phyloP scores from a whole-genome alignment of 1,140 invertebrate species.

The Drosophila biarmipes region DNA sequence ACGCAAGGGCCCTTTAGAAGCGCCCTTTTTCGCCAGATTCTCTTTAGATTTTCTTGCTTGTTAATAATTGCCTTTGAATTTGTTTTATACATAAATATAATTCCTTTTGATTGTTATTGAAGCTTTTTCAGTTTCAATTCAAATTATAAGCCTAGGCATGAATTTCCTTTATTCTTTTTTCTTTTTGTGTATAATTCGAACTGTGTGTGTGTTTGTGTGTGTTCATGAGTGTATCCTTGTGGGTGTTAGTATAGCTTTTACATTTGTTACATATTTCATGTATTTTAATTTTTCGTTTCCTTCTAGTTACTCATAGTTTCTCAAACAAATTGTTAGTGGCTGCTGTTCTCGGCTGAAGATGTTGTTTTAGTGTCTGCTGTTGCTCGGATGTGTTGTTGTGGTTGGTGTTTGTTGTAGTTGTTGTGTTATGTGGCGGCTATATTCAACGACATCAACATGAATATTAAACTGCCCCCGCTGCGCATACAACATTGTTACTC shows the following conservation, averaged over 20 bases:
- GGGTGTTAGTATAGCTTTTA: conserved; percentile 62
- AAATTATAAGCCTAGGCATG: conserved; percentile 77
- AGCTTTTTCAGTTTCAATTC: conserved; percentile 61
- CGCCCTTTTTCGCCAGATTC: conserved; percentile 38
- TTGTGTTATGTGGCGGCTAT: conserved; percentile 37
- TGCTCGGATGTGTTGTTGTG: conserved; percentile 32
- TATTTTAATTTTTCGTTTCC: conserved; percentile 55
- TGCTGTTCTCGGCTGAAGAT: conserved; percentile 41
- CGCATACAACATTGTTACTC: conserved; percentile 32
- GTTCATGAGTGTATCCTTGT: conserved; percentile 23
- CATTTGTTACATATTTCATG: conserved; percentile 72
- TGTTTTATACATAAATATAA: conserved; percentile 71
- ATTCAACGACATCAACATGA: conserved; percentile 54
- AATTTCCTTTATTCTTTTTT: conserved; percentile 29
- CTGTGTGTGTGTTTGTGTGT: conserved; percentile 51
- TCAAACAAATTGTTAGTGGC: conserved; percentile 65
- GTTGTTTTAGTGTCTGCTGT: conserved; percentile 30
- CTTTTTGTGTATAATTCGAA: conserved; percentile 76
- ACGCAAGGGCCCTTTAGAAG: conserved; percentile 59
- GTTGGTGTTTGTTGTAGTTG: conserved; percentile 28
- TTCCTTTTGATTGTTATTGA: conserved; percentile 74
- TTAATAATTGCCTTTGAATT: conserved; percentile 55
- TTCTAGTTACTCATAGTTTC: conserved; percentile 71
- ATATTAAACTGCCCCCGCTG: conserved; percentile 59
- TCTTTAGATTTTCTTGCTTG: conserved; percentile 35